phyloP scores from a whole-genome alignment of 2,797 vertebrate genomes.

The Smutsia temminckii region DNA sequence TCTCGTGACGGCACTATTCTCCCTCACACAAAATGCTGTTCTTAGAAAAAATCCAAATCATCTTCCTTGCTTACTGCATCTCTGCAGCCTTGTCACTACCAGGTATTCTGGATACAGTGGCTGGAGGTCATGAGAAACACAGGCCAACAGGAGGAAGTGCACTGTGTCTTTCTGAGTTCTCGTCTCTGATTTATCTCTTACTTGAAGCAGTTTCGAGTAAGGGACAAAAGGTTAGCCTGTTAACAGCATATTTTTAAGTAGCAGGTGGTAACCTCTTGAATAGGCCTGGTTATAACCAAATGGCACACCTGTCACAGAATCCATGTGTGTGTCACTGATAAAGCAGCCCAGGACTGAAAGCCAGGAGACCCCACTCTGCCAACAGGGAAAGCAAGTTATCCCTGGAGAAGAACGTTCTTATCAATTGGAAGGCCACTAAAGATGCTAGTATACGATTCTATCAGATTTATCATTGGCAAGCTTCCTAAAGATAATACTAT shows the following conservation, averaged over 20 bases:
- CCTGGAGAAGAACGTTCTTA: background rate
- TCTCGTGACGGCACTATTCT: background rate
- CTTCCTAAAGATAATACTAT: background rate
- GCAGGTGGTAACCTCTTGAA: background rate
- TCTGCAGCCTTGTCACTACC: background rate
- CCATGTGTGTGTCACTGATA: background rate
- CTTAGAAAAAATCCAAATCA: background rate
- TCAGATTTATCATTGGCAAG: background rate
- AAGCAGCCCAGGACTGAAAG: background rate
- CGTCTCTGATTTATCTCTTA: background rate
- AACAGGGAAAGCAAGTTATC: background rate
- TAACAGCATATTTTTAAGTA: background rate
- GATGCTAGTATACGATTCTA: background rate
- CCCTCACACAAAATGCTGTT: background rate
- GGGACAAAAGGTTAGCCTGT: background rate
- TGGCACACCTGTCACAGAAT: background rate
- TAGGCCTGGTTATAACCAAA: background rate
- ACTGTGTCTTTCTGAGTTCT: background rate
- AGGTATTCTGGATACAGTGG: background rate
- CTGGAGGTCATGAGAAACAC: background rate
- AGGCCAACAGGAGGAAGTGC: rapidly evolving
- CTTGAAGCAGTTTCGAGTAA: background rate
- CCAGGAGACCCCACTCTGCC: background rate
- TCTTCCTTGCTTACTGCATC: background rate
- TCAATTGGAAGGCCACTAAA: background rate